Base-by-base conservation (phyloP, 2,113 vertebrate genomes). In the Anthoscopus minutus region DNA sequence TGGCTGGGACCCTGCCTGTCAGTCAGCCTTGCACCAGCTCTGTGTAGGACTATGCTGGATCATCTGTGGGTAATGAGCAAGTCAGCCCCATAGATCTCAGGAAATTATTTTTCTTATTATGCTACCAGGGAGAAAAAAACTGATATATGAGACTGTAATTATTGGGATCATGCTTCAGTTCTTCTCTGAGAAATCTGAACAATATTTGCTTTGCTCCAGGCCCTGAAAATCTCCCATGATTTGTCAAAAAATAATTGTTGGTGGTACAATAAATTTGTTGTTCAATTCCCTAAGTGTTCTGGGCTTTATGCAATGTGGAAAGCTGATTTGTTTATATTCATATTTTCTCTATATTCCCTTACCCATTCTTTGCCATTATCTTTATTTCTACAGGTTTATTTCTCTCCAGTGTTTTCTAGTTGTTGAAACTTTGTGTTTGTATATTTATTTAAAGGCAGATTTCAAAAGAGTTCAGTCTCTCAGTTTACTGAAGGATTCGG, bases 171-270 rank as follows among this genome's bases (percentile, higher is more conserved):
- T 4, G 56, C 88, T 89, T 85, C 89, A 83, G 76, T 73, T 92
- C 78, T 84, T 66, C 72, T 71, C 83, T 94, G 80, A 94, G 95
- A 92, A 96, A 91, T 42, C 38, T 89, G 73, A 72, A 76, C 66
- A 91, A 57, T 94, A 79, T 94, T 95, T 96, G 70, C 78, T 95
- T 96, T 96, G 84, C 93, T 95, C 16, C 91, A 95, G 94, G 94
- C 96, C 80, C 77, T 84, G 77, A 91, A 91, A 96, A 94, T 96
- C 94, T 95, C 95, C 53, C 66, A 92, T 95, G 95, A 89, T 92
- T 96, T 95, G 94, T 95, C 91, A 95, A 89, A 96, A 95, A 95
- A 91, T 83, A 95, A 84, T 87, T 93, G 86, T 81, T 93, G 73
- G 65, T 93, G 45, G 61, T 94, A 89, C 78, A 87, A 86, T 84